Evolutionary conservation across 1,140 invertebrate species (phyloP).

Genomic region (Drosophila simulans): DNA sequence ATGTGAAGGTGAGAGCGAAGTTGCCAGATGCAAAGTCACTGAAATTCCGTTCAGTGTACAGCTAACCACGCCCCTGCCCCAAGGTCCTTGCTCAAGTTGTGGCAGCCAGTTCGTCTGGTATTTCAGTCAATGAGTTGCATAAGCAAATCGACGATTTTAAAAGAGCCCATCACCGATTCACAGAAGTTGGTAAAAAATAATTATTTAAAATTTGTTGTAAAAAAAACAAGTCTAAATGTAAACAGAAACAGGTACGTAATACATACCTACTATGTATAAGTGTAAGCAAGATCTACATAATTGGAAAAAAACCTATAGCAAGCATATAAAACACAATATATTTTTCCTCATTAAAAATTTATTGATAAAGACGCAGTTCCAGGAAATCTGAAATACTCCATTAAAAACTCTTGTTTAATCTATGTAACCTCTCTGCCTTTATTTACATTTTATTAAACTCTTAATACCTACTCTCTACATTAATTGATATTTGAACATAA

Average conservation of each 20-base stretch:
- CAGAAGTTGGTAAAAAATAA: neutral
- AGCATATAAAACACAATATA: too few relatives aligned
- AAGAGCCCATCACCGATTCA: neutral
- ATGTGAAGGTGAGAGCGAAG: constrained; percentile 59
- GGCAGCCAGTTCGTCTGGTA: constrained; percentile 9
- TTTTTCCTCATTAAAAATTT: neutral
- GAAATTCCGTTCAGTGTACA: neutral
- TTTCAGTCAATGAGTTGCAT: constrained; percentile 3
- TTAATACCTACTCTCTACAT: too few relatives aligned
- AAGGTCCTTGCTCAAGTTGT: constrained; percentile 13
- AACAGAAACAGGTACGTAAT: too few relatives aligned
- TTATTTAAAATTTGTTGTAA: too few relatives aligned
- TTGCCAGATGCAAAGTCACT: too few relatives aligned
- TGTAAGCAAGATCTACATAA: too few relatives aligned
- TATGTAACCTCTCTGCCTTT: neutral
- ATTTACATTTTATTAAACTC: neutral
- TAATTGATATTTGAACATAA: too few relatives aligned
- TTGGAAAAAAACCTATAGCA: too few relatives aligned
- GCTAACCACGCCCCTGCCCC: constrained; percentile 6
- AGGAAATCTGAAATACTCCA: neutral
- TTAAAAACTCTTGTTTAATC: neutral
- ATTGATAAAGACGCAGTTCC: neutral
- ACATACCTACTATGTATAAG: too few relatives aligned
- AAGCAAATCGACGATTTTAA: too few relatives aligned
- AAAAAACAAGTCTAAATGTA: too few relatives aligned